Percentiles rank a stretch among this genome's conserved stretches.
These are phyloP conservation scores for Heteromormyrus szaboi DNA, from an alignment of 2,797 vertebrate species.

Conservation along the genomic window DNA sequence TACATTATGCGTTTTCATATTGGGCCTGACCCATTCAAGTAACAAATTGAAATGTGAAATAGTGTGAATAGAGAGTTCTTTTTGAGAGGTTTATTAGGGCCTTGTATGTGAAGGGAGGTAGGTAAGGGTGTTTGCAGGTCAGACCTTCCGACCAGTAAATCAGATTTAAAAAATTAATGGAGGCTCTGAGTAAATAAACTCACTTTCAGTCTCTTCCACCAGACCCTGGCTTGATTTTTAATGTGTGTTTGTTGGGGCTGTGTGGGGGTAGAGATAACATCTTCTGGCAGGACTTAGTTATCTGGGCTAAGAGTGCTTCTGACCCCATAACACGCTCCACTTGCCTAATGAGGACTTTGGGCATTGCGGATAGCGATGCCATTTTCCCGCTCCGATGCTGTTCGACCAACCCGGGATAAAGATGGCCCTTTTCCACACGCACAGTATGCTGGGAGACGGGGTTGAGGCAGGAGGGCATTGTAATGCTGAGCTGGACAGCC, in stretches of 20 bases:
- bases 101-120: neutral
- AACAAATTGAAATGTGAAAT: neutral
- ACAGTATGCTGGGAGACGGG: neutral
- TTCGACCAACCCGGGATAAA: neutral
- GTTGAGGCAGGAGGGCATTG: neutral
- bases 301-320: slow-evolving; percentile 16
- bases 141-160: neutral
- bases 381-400: neutral
- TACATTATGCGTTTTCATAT: neutral
- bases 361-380: neutral
- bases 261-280: slow-evolving; percentile 31
- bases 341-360: slow-evolving; percentile 29
- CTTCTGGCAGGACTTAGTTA: slow-evolving; percentile 24
- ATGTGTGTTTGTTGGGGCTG: neutral
- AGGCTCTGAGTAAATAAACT: neutral
- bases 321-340: slow-evolving; percentile 17
- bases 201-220: neutral
- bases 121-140: neutral
- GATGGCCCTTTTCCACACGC: neutral
- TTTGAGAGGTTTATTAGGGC: neutral
- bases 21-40: neutral
- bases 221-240: neutral
- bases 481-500: neutral
- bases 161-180: neutral
- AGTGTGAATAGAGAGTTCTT: neutral